Evolutionary conservation across 2,113 vertebrate genomes (phyloP).

Genomic region (Trachemys scripta): DNA sequence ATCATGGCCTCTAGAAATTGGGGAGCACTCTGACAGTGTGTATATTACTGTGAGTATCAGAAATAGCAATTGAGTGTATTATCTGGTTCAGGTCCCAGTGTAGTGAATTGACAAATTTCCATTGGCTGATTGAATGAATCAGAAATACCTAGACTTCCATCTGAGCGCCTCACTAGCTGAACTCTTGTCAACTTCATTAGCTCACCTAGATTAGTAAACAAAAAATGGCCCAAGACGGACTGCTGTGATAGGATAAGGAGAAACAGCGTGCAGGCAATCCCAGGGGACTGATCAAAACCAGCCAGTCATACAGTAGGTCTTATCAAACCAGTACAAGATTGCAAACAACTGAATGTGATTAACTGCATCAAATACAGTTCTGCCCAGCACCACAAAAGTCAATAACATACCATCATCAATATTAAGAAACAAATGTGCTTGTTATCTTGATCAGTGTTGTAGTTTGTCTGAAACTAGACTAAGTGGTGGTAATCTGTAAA

Average conservation of each 20-base stretch:
- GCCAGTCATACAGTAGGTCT: conserved; percentile 17
- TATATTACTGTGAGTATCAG: conserved; percentile 28
- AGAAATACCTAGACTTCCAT: conserved; percentile 35
- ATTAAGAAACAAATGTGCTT: neutral
- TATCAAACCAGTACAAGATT: conserved; percentile 46
- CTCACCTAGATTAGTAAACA: conserved; percentile 62
- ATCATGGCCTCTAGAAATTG: neutral
- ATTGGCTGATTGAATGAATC: conserved; percentile 34
- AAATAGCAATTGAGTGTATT: neutral
- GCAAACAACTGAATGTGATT: conserved; percentile 31
- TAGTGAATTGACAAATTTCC: conserved; percentile 58
- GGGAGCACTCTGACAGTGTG: conserved; percentile 24
- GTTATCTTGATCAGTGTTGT: neutral
- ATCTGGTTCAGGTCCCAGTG: conserved; percentile 59
- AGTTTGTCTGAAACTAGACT: neutral
- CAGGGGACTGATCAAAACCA: conserved; percentile 36
- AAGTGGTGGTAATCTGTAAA: neutral
- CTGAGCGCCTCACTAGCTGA: conserved; percentile 17
- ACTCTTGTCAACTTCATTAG: conserved; percentile 2
- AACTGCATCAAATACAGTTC: conserved; percentile 4
- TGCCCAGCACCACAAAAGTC: neutral
- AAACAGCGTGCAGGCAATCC: conserved; percentile 61
- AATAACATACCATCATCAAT: neutral
- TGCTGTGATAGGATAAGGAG: conserved; percentile 53
- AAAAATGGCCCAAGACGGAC: conserved; percentile 52